Percentiles rank a stretch among this genome's conserved stretches.
phyloP scores from a whole-genome alignment of 2,888 invertebrate genomes.

The Hydroisotoma schaefferi region DNA sequence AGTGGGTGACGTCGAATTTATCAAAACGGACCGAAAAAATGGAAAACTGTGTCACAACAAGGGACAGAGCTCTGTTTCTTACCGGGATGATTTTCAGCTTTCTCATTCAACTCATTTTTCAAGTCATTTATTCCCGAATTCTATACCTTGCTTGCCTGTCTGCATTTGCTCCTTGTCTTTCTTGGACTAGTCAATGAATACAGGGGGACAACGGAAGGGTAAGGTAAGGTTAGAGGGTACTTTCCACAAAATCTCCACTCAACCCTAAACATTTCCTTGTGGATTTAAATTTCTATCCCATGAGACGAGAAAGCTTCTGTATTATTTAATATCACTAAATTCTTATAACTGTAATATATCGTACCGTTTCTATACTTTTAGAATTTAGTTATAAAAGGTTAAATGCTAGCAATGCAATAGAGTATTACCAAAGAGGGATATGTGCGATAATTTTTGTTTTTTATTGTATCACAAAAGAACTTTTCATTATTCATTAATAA shows the following conservation, averaged over 20 bases:
- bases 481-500: slow-evolving; percentile 11
- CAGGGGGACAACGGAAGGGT: no score
- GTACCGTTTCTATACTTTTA: no score
- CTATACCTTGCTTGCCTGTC: not conserved
- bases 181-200: no score
- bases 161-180: no score
- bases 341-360: no score
- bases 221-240: slow-evolving; percentile 1
- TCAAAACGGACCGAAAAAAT: slow-evolving; percentile 37
- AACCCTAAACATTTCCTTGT: slow-evolving; percentile 1
- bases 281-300: slow-evolving; percentile 2
- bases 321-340: no score
- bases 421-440: no score
- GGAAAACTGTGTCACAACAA: slow-evolving; percentile 23
- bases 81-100: slow-evolving; percentile 3
- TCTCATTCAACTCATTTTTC: slow-evolving; percentile 24
- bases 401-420: no score
- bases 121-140: slow-evolving; percentile 25
- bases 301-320: no score
- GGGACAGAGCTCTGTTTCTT: not conserved
- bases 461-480: no score
- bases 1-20: slow-evolving; percentile 49
- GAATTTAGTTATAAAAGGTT: no score
- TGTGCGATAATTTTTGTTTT: no score
- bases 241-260: not conserved